Evolutionary conservation across 2,113 vertebrate species (phyloP).

Genomic region (Sitta europaea): DNA sequence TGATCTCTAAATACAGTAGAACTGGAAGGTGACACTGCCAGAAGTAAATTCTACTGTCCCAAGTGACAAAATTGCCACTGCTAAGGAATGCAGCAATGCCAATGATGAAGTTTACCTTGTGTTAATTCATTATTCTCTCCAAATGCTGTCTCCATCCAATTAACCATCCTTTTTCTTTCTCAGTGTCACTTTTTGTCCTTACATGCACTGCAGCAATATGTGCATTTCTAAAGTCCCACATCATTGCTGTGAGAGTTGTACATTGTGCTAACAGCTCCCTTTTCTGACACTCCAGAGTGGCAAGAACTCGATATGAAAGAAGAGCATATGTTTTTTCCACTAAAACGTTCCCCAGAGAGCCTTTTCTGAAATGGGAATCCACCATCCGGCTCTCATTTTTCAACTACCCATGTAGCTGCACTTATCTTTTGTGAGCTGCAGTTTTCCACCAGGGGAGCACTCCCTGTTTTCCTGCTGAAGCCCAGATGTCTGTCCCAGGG

Average conservation of each 20-base stretch:
- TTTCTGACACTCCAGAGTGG: not conserved
- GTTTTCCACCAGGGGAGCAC: not conserved
- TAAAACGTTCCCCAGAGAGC: not conserved
- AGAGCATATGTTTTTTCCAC: not conserved
- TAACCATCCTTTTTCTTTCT: not conserved
- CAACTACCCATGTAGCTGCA: not conserved
- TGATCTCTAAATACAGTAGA: not conserved
- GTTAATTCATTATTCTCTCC: not conserved
- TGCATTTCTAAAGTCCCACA: not conserved
- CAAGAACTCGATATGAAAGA: not conserved
- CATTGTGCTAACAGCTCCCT: not conserved
- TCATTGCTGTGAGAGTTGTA: not conserved
- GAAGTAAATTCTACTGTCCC: not conserved
- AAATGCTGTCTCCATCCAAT: not conserved
- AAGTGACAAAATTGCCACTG: not conserved
- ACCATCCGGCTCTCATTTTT: not conserved
- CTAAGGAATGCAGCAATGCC: not conserved
- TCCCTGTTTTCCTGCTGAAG: not conserved
- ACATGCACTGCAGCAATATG: accelerated
- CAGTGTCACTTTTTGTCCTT: not conserved
- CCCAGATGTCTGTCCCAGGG: not conserved
- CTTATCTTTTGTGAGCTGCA: not conserved
- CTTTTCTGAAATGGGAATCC: not conserved
- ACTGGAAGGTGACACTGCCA: not conserved
- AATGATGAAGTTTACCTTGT: not conserved